phyloP scores from a whole-genome alignment of 23 tunicate species.

The Styela plicata region DNA sequence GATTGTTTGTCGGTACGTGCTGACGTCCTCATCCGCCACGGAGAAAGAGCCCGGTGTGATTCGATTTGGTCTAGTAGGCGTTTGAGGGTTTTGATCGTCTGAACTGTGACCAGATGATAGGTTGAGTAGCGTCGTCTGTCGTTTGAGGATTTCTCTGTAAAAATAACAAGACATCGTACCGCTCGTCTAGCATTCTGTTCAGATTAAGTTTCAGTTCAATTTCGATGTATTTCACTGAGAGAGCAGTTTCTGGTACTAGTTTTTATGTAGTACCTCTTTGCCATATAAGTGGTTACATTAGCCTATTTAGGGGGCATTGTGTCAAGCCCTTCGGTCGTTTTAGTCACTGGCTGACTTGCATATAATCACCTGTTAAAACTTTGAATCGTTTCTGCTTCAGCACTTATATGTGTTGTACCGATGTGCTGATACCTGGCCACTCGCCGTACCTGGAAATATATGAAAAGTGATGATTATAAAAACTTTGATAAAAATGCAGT shows the following conservation, averaged over 20 bases:
- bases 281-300: too few species aligned
- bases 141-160: conserved; percentile 17
- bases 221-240: too few species aligned
- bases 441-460: conserved; percentile 31
- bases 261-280: too few species aligned
- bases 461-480: too few species aligned
- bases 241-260: too few species aligned
- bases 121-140: conserved; percentile 7
- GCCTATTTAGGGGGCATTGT: too few species aligned
- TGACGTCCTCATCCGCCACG: neutral
- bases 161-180: too few species aligned
- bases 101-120: neutral
- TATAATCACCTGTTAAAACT: conserved; percentile 35
- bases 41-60: conserved; percentile 14
- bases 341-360: too few species aligned
- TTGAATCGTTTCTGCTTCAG: conserved; percentile 37
- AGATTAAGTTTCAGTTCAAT: too few species aligned
- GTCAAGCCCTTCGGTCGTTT: too few species aligned
- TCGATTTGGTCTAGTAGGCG: neutral
- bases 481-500: too few species aligned
- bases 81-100: neutral
- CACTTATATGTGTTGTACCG: conserved; percentile 14
- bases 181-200: too few species aligned
- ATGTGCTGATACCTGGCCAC: conserved; percentile 27
- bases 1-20: neutral